Conservation (phyloP, 2,888 invertebrate genomes). For the Phania funesta region DNA sequence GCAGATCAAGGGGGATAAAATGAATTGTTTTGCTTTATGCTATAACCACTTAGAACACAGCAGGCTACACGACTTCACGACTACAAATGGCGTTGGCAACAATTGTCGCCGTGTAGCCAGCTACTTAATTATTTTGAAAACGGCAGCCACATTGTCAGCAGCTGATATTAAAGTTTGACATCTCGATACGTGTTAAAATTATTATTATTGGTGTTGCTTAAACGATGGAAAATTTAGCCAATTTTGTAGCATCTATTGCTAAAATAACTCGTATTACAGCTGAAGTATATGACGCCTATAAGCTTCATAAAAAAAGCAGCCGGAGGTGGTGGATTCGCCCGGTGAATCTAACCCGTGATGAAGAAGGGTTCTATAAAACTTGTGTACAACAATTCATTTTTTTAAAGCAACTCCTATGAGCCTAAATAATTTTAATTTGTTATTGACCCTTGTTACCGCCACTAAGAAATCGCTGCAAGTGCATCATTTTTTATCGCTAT, state of each 20-base stretch:
- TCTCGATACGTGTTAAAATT: not conserved
- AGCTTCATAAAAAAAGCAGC: not conserved
- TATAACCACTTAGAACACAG: not conserved
- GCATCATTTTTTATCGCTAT: too few species aligned
- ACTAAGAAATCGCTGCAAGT: too few species aligned
- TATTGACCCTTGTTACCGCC: too few species aligned
- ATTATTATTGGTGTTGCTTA: too few species aligned
- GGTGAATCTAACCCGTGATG: slow-evolving; percentile 38
- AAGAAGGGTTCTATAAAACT: slow-evolving; percentile 38
- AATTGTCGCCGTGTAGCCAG: not conserved
- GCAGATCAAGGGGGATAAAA: too few species aligned
- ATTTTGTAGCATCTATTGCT: not conserved
- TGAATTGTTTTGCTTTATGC: too few species aligned
- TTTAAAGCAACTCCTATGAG: slow-evolving; percentile 43
- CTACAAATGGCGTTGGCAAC: not conserved
- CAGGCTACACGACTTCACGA: not conserved
- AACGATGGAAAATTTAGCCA: not conserved
- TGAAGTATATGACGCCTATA: not conserved
- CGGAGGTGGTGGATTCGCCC: slow-evolving; percentile 47
- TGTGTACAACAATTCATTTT: slow-evolving; percentile 48
- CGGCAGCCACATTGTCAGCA: not conserved
- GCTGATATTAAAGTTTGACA: not conserved
- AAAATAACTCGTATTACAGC: not conserved
- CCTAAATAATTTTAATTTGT: slow-evolving; percentile 20
- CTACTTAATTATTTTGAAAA: too few species aligned